Evolutionary conservation across 2,888 invertebrate species (phyloP), one percentile per base, ranked within the genome.

Genomic region (Seira sanloemensis): DNA sequence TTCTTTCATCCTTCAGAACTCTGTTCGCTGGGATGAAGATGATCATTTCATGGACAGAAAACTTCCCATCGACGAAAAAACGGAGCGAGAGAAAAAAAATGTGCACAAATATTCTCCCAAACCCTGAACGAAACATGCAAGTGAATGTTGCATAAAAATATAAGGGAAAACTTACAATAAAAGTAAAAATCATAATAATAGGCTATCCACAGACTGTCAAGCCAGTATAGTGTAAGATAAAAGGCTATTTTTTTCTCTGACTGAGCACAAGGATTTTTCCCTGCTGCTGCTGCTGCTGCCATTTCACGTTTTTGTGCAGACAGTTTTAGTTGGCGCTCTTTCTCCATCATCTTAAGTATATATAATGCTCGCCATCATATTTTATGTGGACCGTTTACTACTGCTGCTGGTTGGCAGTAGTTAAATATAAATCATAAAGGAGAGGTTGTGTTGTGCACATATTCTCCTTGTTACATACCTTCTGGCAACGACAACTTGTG

Each of bases 401-500:
- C 37, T 37, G 37, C 37, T 37, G 37, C 37, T 37, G 37, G 37
- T 37, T 37, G 37, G 37, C 37, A 37, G 37, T 37, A 37, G 37
- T 37, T 37, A 37, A 37, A 37, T 37, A 37, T 37, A 65, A 65
- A 66, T 19, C 21, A 75, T 27, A 21, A 27, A 37, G 65, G 37
- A 7, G 12, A 27, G 24, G 24, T n/a, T 37, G 23, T 1, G 65
- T 12, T 37, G 12, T 73, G 12, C 23, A n/a, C 27, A 23, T 65
- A 21, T 65, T 37, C 62, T 75, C 27, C 69, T 65, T 62, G 23
- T 67, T 73, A 66, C 50, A 72, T 79, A 79, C 79, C 80, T 74
- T 74, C 80, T 80, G 80, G 74, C 80, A 80, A 68, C 73, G 80
- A 80, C 79, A 79, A 79, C 74, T 80, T 80, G 67, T 80, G 80